Conservation (phyloP, 2,888 invertebrate genomes). For the Xanthorhoe spadicearia region DNA sequence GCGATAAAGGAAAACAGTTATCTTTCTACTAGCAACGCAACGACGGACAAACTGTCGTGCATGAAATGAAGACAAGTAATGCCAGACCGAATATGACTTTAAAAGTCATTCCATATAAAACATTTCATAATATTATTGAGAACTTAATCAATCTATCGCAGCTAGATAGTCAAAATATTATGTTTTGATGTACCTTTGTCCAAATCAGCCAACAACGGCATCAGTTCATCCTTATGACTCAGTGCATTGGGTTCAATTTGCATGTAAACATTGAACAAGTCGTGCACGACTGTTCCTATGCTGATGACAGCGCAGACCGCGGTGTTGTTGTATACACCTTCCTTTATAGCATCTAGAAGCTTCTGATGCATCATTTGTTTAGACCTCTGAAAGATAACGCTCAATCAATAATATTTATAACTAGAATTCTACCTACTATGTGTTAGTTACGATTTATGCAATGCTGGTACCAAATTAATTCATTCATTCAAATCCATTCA, state of each 20-base stretch:
- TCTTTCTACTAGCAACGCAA: no score
- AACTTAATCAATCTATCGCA: neutral
- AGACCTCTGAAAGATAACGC: slow-evolving; percentile 62
- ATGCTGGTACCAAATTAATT: no score
- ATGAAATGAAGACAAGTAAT: no score
- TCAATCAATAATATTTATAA: no score
- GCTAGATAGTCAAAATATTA: neutral
- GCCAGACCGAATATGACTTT: no score
- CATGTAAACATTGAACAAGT: slow-evolving; percentile 70
- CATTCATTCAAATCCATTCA: neutral
- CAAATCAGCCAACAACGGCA: slow-evolving; percentile 63
- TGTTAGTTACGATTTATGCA: no score
- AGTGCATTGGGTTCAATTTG: slow-evolving; percentile 71
- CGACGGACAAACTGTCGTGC: no score
- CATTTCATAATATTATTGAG: no score
- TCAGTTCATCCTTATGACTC: slow-evolving; percentile 56
- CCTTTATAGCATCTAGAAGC: slow-evolving; percentile 59
- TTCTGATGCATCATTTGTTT: slow-evolving; percentile 73
- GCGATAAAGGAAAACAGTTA: no score
- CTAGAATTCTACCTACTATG: no score
- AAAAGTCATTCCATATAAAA: no score
- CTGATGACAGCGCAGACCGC: slow-evolving; percentile 65
- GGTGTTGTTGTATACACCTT: slow-evolving; percentile 54
- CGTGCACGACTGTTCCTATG: slow-evolving; percentile 63
- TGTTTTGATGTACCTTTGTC: slow-evolving; percentile 63